phyloP scores from a whole-genome alignment of 2,888 invertebrate species.

The Helicoverpa assulta region DNA sequence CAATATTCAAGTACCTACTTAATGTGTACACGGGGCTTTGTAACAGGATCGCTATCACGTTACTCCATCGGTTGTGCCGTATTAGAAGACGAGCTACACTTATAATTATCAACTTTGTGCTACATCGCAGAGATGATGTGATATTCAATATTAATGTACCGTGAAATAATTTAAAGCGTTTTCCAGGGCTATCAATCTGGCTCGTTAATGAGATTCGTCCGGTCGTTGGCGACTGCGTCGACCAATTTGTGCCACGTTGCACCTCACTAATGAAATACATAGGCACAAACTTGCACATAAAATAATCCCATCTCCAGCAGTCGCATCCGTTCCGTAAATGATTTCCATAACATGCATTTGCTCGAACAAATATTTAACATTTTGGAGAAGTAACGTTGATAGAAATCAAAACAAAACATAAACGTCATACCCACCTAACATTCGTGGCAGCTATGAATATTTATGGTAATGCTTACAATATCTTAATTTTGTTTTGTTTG shows the following conservation, averaged over 20 bases:
- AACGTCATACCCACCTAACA: conserved; percentile 5
- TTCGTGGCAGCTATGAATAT: conserved; percentile 26
- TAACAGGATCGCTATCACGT: conserved; percentile 18
- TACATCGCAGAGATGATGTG: conserved; percentile 66
- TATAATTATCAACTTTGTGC: conserved; percentile 68
- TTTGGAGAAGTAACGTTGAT: conserved; percentile 30
- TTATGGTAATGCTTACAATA: conserved; percentile 16
- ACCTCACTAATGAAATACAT: conserved; percentile 80
- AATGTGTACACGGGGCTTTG: not conserved
- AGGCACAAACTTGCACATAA: conserved; percentile 57
- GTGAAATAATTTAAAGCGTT: conserved; percentile 87
- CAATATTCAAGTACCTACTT: not conserved
- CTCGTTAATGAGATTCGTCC: conserved; percentile 87
- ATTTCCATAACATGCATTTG: conserved; percentile 40
- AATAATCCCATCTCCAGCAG: conserved; percentile 55
- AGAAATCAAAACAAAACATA: conserved; percentile 31
- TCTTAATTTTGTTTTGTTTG: conserved; percentile 27
- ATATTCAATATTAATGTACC: conserved; percentile 86
- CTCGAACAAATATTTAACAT: conserved; percentile 18
- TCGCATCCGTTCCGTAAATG: conserved; percentile 38
- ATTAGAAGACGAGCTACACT: conserved; percentile 31
- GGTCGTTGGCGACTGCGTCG: conserved; percentile 79
- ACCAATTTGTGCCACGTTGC: conserved; percentile 85
- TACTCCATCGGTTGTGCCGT: conserved; percentile 15
- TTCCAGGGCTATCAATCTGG: conserved; percentile 87